Evolutionary conservation across 2,888 invertebrate genomes (phyloP).

Genomic region (Nephrotoma appendiculata): DNA sequence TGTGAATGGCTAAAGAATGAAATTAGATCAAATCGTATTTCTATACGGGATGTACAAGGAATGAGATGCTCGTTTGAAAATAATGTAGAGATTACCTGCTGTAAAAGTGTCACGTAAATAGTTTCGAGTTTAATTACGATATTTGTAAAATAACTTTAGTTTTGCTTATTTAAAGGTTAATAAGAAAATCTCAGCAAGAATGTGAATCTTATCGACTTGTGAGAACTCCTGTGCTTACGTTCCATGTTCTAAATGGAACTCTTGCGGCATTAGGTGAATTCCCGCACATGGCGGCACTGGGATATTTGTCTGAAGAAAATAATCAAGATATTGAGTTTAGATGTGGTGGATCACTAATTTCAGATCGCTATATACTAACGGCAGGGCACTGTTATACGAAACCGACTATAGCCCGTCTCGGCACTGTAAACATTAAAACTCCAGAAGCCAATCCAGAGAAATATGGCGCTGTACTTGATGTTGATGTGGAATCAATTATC

Average conservation of each 20-base stretch:
- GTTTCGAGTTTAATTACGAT: background rate
- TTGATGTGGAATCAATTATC: conserved; percentile 11
- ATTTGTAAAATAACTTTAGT: background rate
- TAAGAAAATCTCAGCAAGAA: background rate
- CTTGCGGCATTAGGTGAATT: conserved; percentile 19
- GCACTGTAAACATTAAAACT: conserved; percentile 7
- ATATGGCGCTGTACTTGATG: conserved; percentile 3
- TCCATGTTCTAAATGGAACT: background rate
- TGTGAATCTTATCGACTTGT: background rate
- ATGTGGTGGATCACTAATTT: conserved; percentile 13
- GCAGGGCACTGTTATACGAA: conserved; percentile 13
- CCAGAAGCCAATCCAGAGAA: background rate
- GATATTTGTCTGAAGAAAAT: background rate
- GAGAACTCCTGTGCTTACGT: background rate
- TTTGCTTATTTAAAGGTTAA: background rate
- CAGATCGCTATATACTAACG: conserved; percentile 10
- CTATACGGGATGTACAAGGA: too few species aligned
- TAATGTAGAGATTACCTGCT: too few species aligned
- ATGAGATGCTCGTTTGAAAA: too few species aligned
- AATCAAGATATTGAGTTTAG: background rate
- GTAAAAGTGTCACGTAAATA: too few species aligned
- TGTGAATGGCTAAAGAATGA: too few species aligned
- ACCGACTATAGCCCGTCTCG: conserved; percentile 11
- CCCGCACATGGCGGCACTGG: conserved; percentile 23
- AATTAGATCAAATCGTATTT: too few species aligned